Conservation (phyloP, 1,140 invertebrate species). For the Proctacanthus coquilletti region DNA sequence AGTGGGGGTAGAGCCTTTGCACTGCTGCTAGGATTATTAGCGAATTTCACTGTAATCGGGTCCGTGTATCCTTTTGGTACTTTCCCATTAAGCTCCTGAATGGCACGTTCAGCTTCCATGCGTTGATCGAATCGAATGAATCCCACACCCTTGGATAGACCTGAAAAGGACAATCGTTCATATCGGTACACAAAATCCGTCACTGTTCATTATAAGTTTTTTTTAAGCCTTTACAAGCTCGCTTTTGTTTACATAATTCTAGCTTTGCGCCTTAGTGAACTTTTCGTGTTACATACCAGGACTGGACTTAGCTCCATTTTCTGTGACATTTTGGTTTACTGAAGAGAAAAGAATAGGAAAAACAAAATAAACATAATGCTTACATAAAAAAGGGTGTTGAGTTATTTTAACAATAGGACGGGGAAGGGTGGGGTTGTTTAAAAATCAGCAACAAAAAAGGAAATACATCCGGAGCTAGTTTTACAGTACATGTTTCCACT, state of each 20-base stretch:
- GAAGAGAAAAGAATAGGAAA: too few species aligned
- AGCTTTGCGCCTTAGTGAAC: neutral
- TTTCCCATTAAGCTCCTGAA: constrained; percentile 32
- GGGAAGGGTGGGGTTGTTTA: too few species aligned
- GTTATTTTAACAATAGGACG: too few species aligned
- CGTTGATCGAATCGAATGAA: constrained; percentile 37
- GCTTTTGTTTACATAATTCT: too few species aligned
- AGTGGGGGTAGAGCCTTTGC: constrained; percentile 19
- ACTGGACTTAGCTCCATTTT: too few species aligned
- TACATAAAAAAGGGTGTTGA: too few species aligned
- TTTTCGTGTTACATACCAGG: neutral
- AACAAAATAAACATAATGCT: too few species aligned
- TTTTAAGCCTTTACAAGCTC: too few species aligned
- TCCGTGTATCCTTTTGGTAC: constrained; percentile 33
- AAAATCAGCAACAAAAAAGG: too few species aligned
- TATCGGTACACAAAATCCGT: neutral
- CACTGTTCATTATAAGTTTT: neutral
- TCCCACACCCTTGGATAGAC: constrained; percentile 34
- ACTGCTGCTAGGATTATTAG: constrained; percentile 34
- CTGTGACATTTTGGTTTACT: too few species aligned
- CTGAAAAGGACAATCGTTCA: constrained; percentile 15
- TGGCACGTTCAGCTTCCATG: constrained; percentile 34
- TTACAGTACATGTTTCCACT: too few species aligned
- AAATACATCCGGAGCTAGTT: too few species aligned
- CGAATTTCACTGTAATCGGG: constrained; percentile 37